A percentile compares a stretch with the other conserved stretches of the same genome.
These are phyloP conservation scores for Leucophora obtusa DNA, from an alignment of 2,888 invertebrate genomes.

Conservation along the genomic window DNA sequence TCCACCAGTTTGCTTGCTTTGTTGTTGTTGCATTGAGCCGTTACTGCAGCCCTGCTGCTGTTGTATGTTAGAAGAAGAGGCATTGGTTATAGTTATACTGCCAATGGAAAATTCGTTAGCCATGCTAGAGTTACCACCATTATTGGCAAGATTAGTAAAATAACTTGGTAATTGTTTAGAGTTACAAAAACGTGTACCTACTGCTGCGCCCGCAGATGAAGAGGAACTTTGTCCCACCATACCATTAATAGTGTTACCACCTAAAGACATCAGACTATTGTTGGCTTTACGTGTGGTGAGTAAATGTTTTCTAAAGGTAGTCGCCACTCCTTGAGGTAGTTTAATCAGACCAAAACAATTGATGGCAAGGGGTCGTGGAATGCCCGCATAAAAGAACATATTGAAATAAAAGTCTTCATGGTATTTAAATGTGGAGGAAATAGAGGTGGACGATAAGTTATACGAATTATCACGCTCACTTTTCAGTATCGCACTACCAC, in stretches of 20 bases:
- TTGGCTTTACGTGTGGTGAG: constrained; percentile 74
- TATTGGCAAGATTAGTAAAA: constrained; percentile 57
- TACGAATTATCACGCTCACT: constrained; percentile 45
- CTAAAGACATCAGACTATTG: constrained; percentile 71
- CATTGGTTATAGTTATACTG: constrained; percentile 66
- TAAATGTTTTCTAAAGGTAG: constrained; percentile 73
- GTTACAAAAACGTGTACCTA: constrained; percentile 52
- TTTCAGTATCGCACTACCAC: constrained; percentile 44
- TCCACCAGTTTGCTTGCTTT: constrained; percentile 31
- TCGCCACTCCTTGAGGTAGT: constrained; percentile 71
- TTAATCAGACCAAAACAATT: constrained; percentile 74
- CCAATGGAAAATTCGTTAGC: constrained; percentile 67
- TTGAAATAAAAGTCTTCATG: constrained; percentile 73
- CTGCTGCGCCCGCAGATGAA: constrained; percentile 11
- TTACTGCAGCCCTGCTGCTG: constrained; percentile 38
- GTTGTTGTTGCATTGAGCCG: constrained; percentile 22
- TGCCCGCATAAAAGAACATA: constrained; percentile 70
- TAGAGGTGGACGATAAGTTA: constrained; percentile 33
- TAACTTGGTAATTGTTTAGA: constrained; percentile 63
- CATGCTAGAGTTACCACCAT: constrained; percentile 36
- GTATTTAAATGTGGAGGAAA: constrained; percentile 68
- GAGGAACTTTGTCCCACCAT: constrained; percentile 69
- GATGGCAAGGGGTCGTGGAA: constrained; percentile 73
- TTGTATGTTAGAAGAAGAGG: constrained; percentile 45
- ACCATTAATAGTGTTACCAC: constrained; percentile 68